These are phyloP conservation scores for Oxyura jamaicensis DNA, from an alignment of 2,113 vertebrate species.

Conservation along the genomic window DNA sequence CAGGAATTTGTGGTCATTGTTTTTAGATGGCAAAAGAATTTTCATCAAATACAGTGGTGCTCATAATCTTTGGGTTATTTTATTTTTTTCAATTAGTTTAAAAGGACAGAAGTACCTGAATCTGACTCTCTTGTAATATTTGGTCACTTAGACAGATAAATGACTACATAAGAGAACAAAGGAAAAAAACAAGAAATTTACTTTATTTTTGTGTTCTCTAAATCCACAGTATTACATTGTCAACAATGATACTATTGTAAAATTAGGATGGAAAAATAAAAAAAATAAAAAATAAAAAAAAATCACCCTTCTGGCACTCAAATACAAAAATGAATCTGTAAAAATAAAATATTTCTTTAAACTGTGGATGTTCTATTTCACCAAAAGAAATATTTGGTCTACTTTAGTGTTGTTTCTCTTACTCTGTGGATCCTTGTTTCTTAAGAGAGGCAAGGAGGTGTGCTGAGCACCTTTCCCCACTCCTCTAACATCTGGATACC, in stretches of 20 bases:
- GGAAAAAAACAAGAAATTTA: background rate
- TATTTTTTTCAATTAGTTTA: background rate
- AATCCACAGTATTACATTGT: background rate
- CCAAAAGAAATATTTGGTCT: background rate
- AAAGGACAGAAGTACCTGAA: background rate
- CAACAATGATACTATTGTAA: background rate
- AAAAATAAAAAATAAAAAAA: background rate
- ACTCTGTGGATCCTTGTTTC: background rate
- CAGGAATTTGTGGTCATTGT: background rate
- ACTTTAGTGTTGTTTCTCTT: background rate
- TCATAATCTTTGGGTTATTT: background rate
- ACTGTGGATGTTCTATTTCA: background rate
- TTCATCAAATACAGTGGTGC: accelerated
- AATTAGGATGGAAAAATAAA: background rate
- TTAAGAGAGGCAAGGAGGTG: background rate
- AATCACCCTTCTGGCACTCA: background rate
- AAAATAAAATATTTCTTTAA: background rate
- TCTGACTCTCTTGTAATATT: background rate
- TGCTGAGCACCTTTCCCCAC: background rate
- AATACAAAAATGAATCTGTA: background rate
- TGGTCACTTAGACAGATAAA: background rate
- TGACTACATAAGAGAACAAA: background rate
- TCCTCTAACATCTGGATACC: background rate
- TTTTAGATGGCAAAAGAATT: background rate
- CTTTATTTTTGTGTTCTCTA: background rate